A percentile compares a stretch with the other conserved stretches of the same genome.
Evolutionary conservation across 2,797 vertebrate genomes (phyloP).

Genomic region (Pogoniulus pusillus): DNA sequence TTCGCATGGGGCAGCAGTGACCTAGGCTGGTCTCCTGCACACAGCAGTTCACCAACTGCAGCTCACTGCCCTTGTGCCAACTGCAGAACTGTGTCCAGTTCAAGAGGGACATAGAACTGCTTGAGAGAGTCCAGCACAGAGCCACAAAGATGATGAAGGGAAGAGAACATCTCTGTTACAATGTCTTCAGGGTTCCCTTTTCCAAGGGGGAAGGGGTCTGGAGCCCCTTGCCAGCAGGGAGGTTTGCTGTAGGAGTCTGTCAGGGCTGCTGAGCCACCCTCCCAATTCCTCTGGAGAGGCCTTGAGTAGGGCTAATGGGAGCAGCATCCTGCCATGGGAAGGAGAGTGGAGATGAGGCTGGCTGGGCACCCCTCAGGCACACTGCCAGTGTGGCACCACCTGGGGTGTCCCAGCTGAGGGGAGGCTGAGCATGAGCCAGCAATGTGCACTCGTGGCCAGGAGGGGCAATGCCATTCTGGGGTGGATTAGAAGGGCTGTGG

Average conservation of each 20-base stretch:
- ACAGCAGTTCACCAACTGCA: neutral
- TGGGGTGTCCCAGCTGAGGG: no score
- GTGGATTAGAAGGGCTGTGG: no score
- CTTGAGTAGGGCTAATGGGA: neutral
- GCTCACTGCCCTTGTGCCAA: neutral
- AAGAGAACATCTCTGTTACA: no score
- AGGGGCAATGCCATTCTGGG: no score
- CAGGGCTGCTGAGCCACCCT: neutral
- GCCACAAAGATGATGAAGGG: no score
- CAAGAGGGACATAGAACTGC: no score
- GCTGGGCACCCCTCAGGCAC: accelerated
- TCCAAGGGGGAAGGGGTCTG: neutral
- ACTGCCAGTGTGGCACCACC: accelerated
- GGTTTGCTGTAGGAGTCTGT: neutral
- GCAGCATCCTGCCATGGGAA: neutral
- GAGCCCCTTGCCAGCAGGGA: neutral
- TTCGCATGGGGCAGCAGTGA: neutral
- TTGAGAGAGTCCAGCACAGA: no score
- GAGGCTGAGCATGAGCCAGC: no score
- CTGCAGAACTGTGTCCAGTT: no score
- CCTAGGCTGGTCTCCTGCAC: neutral
- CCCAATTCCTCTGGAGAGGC: neutral
- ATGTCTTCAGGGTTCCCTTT: neutral
- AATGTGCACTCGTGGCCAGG: no score
- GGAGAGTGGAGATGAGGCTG: neutral